Conservation (phyloP, 2,113 vertebrate genomes). For the Corydoras sp. region DNA sequence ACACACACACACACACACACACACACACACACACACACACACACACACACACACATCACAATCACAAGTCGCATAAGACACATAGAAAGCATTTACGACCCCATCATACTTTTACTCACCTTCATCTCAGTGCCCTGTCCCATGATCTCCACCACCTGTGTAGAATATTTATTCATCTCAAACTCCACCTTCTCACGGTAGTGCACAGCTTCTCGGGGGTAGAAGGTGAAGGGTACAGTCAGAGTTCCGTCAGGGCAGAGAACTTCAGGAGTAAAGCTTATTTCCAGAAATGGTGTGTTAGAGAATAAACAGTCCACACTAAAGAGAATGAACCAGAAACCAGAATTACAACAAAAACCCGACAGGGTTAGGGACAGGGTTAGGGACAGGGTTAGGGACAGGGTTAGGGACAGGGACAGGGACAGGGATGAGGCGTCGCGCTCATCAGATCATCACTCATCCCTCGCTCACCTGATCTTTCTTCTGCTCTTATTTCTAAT, state of each 20-base stretch:
- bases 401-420: no score
- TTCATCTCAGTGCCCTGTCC: constrained; percentile 79
- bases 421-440: no score
- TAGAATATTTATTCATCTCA: constrained; percentile 69
- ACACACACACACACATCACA: background rate
- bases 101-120: constrained; percentile 57
- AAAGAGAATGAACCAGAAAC: constrained; percentile 16
- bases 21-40: no score
- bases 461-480: constrained; percentile 59
- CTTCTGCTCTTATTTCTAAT: constrained; percentile 73
- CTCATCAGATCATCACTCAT: no score
- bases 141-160: constrained; percentile 66
- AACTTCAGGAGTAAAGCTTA: constrained; percentile 58
- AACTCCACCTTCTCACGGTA: constrained; percentile 75
- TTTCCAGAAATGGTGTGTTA: constrained; percentile 63
- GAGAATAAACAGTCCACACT: constrained; percentile 76
- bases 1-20: background rate
- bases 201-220: constrained; percentile 60
- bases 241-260: constrained; percentile 62
- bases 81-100: no score
- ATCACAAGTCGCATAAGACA: no score
- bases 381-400: no score
- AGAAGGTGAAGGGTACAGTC: constrained; percentile 74
- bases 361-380: no score
- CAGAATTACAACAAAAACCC: background rate